phyloP scores from a whole-genome alignment of 2,113 vertebrate species.

The Salminus brasiliensis region DNA sequence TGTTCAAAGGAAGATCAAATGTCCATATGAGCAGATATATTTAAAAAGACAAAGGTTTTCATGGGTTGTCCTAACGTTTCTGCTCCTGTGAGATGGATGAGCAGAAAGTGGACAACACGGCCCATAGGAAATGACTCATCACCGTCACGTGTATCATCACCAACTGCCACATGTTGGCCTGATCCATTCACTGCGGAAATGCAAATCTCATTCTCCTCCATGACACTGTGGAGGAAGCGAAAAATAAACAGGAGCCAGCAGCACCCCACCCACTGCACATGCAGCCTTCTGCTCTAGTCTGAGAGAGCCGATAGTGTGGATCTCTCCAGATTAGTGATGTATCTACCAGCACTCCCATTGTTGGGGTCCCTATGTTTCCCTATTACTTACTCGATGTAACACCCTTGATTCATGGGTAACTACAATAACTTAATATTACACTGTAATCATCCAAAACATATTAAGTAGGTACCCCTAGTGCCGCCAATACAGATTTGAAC shows the following conservation, averaged over 20 bases:
- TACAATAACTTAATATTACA: no score
- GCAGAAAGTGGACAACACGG: background rate
- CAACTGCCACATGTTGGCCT: slow-evolving; percentile 10
- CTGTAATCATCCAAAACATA: no score
- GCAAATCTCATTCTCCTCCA: slow-evolving; percentile 22
- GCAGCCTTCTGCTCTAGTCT: background rate
- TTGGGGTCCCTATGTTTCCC: no score
- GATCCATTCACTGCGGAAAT: background rate
- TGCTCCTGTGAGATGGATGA: background rate
- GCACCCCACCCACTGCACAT: slow-evolving; percentile 2
- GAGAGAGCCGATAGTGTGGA: slow-evolving; percentile 7
- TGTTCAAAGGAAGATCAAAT: no score
- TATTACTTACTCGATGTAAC: no score
- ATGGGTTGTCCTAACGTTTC: no score
- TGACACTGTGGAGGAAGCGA: slow-evolving; percentile 3
- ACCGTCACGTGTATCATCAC: background rate
- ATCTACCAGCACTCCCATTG: no score
- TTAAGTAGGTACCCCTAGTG: no score
- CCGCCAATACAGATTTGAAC: no score
- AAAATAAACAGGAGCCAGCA: background rate
- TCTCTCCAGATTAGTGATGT: background rate
- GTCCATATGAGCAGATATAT: no score
- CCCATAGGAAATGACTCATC: slow-evolving; percentile 22
- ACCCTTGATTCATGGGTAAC: no score
- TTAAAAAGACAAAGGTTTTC: no score